Evolutionary conservation across 1,140 invertebrate species (phyloP).

Genomic region (Ericerus pela): DNA sequence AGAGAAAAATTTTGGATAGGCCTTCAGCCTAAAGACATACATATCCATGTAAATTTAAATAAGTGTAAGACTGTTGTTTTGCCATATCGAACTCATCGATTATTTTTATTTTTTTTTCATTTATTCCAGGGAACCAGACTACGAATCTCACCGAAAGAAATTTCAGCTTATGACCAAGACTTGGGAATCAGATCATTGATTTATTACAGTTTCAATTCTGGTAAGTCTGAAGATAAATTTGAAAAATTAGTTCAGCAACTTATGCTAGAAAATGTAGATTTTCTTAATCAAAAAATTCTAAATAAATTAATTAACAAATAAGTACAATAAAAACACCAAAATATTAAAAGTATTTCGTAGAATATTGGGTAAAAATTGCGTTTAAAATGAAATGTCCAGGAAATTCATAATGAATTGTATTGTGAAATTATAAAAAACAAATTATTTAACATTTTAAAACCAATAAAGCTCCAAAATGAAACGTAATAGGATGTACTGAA

Average conservation of each 20-base stretch:
- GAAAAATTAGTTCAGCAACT: neutral
- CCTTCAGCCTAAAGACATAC: too few species aligned
- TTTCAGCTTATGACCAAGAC: conserved; percentile 66
- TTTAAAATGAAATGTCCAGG: too few species aligned
- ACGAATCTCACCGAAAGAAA: conserved; percentile 36
- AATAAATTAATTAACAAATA: neutral
- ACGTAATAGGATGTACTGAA: too few species aligned
- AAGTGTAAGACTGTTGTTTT: too few species aligned
- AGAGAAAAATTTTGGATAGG: too few species aligned
- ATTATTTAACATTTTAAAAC: neutral
- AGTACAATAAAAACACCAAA: neutral
- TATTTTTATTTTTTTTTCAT: too few species aligned
- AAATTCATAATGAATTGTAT: too few species aligned
- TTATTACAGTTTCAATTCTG: conserved; percentile 43
- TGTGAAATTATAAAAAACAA: too few species aligned
- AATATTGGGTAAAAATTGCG: neutral
- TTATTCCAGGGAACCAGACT: conserved; percentile 43
- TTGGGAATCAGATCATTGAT: conserved; percentile 60
- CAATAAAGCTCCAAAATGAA: conserved; percentile 6
- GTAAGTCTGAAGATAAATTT: conserved; percentile 24
- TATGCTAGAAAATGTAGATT: too few species aligned
- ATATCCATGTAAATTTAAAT: too few species aligned
- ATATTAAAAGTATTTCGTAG: conserved; percentile 10
- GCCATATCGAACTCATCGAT: too few species aligned
- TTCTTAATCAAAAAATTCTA: too few species aligned